Conservation (phyloP, 2,888 invertebrate genomes). For the Cryptocephalus primarius region DNA sequence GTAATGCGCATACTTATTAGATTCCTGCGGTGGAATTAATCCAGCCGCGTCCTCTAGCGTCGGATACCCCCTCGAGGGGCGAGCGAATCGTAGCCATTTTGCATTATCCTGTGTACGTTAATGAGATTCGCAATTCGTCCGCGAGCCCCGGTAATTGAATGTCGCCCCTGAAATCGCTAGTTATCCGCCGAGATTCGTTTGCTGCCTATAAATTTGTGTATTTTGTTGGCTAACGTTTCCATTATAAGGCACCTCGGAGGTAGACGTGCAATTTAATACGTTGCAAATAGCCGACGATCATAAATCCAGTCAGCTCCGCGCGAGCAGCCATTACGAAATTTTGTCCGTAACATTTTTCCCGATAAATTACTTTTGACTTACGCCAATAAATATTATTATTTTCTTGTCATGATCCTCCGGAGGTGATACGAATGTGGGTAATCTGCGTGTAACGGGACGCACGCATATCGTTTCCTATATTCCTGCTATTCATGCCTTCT, state of each 20-base stretch:
- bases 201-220: constrained; percentile 12
- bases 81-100: no score
- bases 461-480: constrained; percentile 4
- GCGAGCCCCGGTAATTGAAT: no score
- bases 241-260: constrained; percentile 17
- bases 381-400: constrained; percentile 15
- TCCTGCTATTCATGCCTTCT: constrained; percentile 6
- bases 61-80: no score
- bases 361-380: constrained; percentile 14
- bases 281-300: constrained; percentile 15
- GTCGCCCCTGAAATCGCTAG: no score
- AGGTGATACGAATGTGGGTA: constrained; percentile 9
- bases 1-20: no score
- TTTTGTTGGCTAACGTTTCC: constrained; percentile 19
- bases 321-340: constrained; percentile 12
- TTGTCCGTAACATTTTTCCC: constrained; percentile 10
- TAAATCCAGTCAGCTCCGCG: constrained; percentile 13
- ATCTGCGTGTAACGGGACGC: constrained; percentile 9
- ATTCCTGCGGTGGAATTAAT: no score
- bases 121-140: no score
- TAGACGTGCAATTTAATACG: constrained; percentile 15
- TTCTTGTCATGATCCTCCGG: constrained; percentile 10
- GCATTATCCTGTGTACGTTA: no score
- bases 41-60: no score
- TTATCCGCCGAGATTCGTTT: constrained; percentile 4